Evolutionary conservation across 2,113 vertebrate species (phyloP), one percentile per base, ranked within the genome.

Genomic region (Podarcis muralis): DNA sequence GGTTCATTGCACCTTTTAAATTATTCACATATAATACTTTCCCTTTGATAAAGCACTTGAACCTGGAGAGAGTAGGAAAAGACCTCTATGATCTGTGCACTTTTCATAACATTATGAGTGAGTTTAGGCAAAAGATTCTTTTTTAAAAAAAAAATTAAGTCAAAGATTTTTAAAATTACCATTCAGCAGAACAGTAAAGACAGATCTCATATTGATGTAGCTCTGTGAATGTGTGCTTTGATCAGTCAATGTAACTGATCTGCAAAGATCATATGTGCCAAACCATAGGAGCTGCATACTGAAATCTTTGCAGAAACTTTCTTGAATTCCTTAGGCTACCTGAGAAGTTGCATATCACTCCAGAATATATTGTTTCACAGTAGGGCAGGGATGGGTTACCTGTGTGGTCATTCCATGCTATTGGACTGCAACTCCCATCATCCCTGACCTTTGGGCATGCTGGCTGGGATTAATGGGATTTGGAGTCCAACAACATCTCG

Each of bases 11-110:
- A 20, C 7, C 80, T 90, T 90, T 90, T 93, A 87, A 93, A 91
- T 93, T 93, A 94, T 93, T 92, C 89, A 94, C 27, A 93, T 91
- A 83, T 27, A 68, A 6, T 84, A 89, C 89, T 92, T 91, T 91
- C 80, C 88, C 85, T 88, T 9, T 84, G 92, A 82, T 89, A 93
- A 92, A 92, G 35, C 59, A 65, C 65, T 43, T 83, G 81, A 87
- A 93, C 84, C 68, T 86, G 85, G 87, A 86, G 30, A 4, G 32
- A 30, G 59, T 12, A 25, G 66, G 3, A 8, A 27, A 92, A 86
- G n/a, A 69, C 72, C 89, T 81, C 74, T 87, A 65, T 53, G 87
- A 87, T 77, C 30, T 90, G 48, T 69, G 48, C 32, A 15, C 23
- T 81, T 87, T 81, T 8, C 40, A 75, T 25, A 35, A 30, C 18